These are phyloP conservation scores for Jacana jacana DNA, from an alignment of 2,113 vertebrate species.

Conservation along the genomic window DNA sequence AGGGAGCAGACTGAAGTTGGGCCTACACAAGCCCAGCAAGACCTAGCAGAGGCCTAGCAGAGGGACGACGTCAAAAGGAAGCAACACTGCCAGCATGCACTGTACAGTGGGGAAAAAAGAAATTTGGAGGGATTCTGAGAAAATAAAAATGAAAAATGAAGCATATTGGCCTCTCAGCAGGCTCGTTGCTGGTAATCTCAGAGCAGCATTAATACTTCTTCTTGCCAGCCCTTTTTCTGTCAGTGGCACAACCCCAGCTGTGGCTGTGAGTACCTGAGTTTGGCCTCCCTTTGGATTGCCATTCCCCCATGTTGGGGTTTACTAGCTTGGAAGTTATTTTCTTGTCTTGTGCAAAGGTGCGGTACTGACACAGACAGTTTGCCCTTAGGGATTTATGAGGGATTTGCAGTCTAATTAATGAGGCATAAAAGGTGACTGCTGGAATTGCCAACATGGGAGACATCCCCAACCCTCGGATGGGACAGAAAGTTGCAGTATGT, in stretches of 20 bases:
- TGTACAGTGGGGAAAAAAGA: neutral
- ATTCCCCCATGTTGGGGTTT: neutral
- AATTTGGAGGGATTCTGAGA: neutral
- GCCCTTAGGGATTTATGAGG: neutral
- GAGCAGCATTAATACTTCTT: neutral
- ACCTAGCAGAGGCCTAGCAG: neutral
- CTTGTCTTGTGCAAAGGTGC: neutral
- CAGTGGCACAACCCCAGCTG: neutral
- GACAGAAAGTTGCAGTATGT: neutral
- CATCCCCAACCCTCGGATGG: neutral
- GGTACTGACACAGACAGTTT: neutral
- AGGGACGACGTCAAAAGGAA: neutral
- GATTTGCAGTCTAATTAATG: neutral
- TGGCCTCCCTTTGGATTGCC: neutral
- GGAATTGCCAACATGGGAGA: neutral
- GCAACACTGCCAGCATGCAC: neutral
- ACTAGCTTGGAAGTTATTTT: neutral
- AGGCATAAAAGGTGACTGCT: neutral
- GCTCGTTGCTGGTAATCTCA: neutral
- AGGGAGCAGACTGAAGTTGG: neutral
- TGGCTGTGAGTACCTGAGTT: neutral
- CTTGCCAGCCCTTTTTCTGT: neutral
- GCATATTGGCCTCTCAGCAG: neutral
- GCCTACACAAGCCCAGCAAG: neutral
- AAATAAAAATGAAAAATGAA: neutral